phyloP scores from a whole-genome alignment of 2,113 vertebrate species.

The Beaufortia kweichowensis region DNA sequence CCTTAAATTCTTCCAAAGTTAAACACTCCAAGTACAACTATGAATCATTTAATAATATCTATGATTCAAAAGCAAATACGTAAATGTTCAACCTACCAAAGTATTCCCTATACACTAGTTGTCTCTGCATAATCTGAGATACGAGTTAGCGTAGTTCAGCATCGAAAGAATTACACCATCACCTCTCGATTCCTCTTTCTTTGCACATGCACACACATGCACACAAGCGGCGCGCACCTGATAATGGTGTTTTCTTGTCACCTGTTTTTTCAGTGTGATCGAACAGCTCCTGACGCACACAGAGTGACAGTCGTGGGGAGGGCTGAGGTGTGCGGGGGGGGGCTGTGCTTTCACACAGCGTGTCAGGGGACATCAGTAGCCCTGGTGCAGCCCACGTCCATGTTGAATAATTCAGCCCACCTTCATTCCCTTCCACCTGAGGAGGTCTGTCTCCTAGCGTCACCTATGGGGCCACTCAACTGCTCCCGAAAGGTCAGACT shows the following conservation, averaged over 20 bases:
- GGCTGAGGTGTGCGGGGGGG: conserved; percentile 35
- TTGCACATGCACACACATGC: conserved; percentile 11
- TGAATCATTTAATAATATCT: too few relatives aligned
- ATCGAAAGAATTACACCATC: not conserved
- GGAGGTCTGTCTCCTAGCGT: conserved; percentile 81
- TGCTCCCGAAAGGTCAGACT: conserved; percentile 76
- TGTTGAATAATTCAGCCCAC: conserved; percentile 80
- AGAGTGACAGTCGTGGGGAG: conserved; percentile 57
- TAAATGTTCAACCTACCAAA: too few relatives aligned
- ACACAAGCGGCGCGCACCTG: conserved; percentile 15
- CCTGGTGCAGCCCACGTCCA: conserved; percentile 51
- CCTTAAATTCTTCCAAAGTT: too few relatives aligned
- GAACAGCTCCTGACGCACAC: conserved; percentile 55
- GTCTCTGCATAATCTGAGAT: not conserved
- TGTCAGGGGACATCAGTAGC: conserved; percentile 69
- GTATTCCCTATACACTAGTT: too few relatives aligned
- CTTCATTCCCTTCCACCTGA: conserved; percentile 82
- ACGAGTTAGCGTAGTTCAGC: not conserved
- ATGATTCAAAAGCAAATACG: too few relatives aligned
- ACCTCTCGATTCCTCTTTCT: not conserved
- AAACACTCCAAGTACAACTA: too few relatives aligned
- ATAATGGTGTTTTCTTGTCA: conserved; percentile 48
- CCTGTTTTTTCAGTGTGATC: conserved; percentile 36
- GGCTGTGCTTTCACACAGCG: conserved; percentile 52
- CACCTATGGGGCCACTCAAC: conserved; percentile 80